Evolutionary conservation across 2,797 vertebrate genomes (phyloP), one percentile per base, ranked within the genome.

Genomic region (Sternotherus odoratus): DNA sequence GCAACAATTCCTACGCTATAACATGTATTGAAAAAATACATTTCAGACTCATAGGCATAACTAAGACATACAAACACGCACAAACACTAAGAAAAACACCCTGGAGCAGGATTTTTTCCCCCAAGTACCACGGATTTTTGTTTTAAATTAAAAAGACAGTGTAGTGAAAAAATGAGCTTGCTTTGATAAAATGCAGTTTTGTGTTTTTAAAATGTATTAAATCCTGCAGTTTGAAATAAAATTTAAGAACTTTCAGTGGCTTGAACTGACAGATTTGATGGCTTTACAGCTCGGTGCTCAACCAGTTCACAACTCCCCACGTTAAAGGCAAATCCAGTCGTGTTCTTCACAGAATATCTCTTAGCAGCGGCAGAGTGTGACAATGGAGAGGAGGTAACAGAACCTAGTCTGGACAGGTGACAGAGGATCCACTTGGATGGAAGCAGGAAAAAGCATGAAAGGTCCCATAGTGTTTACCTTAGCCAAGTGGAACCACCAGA

Each of bases 1-100:
- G 97, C 80, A 97, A 98, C 96, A 8, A 82, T 83, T 94, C 88
- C 96, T 96, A 86, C 90, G 90, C 93, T 95, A 6, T 89, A 93
- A 94, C 91, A 95, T 86, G 79, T 88, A 95, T 3, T 85, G 82
- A 84, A 95, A 75, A 89, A 96, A 96, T 90, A 77, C 89, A 95
- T 96, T 97, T 96, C 94, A 96, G 89, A 88, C 83, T 95, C 83
- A 85, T 94, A 87, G 79, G 92, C 87, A 91, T 95, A 97, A 94
- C 50, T 81, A 94, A 96, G 88, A 82, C 84, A 97, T 57, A 89
- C 56, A 86, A 87, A 96, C 94, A 90, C 74, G 84, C 57, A 95
- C 53, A 92, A 86, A 93, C 51, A 94, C 90, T 92, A 51, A 93
- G 81, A 87, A 56, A 69, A 79, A 94, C 78, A 94, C 72, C 86